These are phyloP conservation scores for Chelon auratus DNA, from an alignment of 2,797 vertebrate genomes.

Conservation along the genomic window DNA sequence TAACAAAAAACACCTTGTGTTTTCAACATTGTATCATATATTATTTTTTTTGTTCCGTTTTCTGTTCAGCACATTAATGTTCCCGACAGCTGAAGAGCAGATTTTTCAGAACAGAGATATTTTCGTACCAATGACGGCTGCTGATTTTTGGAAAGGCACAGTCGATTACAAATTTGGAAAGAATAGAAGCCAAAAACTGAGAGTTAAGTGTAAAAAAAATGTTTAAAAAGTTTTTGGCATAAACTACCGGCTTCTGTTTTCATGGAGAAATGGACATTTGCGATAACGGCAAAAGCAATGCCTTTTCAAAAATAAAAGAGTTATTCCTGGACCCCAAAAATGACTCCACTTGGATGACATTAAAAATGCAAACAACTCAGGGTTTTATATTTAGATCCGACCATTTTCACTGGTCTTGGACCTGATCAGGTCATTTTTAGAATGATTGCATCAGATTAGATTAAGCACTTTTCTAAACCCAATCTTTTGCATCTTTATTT, in stretches of 20 bases:
- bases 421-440: too few species aligned
- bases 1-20: constrained; percentile 1
- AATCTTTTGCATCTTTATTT: too few species aligned
- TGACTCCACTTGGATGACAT: not conserved
- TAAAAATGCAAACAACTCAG: too few species aligned
- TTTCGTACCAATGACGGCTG: constrained; percentile 9
- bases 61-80: not conserved
- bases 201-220: not conserved
- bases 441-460: too few species aligned
- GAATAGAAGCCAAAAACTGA: not conserved
- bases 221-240: not conserved
- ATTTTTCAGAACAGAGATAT: constrained; percentile 13
- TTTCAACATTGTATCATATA: not conserved
- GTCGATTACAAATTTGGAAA: constrained; percentile 1
- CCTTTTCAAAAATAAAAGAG: not conserved
- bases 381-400: too few species aligned
- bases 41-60: not conserved
- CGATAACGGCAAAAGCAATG: not conserved
- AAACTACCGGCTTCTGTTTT: not conserved
- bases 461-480: too few species aligned
- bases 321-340: not conserved
- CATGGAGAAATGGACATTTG: not conserved
- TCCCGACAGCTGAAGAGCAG: not conserved
- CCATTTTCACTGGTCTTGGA: too few species aligned
- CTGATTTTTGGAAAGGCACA: not conserved